These are phyloP conservation scores for Lepidothrix coronata DNA, from an alignment of 2,113 vertebrate species.

Conservation along the genomic window DNA sequence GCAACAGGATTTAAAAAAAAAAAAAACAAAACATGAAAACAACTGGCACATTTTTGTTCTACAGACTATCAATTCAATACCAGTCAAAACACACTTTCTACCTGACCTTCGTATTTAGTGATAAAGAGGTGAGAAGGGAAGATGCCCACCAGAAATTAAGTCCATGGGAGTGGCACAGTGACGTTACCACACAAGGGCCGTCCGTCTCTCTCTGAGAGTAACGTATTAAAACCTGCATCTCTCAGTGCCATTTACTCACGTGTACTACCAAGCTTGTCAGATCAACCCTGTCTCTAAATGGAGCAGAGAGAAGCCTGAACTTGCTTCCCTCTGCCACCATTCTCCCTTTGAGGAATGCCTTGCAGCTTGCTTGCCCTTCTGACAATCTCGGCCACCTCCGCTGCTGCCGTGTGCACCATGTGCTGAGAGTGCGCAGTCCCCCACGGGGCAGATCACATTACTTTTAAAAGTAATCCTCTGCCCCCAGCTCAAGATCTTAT, in stretches of 20 bases:
- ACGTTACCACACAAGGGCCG: rapidly evolving
- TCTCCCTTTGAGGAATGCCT: neutral
- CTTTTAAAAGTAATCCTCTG: neutral
- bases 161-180: neutral
- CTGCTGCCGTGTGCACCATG: neutral
- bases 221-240: neutral
- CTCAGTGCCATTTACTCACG: neutral
- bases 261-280: neutral
- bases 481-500: neutral
- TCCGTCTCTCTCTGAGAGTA: neutral
- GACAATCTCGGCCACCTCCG: neutral
- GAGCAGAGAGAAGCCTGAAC: neutral
- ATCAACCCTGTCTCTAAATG: neutral
- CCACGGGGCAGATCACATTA: neutral
- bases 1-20: neutral
- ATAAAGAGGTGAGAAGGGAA: neutral
- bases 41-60: neutral
- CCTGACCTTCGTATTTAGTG: neutral
- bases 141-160: neutral
- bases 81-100: neutral
- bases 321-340: neutral
- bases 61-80: neutral
- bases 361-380: neutral
- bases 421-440: neutral
- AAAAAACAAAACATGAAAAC: neutral